These are phyloP conservation scores for Heterotilapia buettikoferi DNA, from an alignment of 2,113 vertebrate genomes.

Conservation along the genomic window DNA sequence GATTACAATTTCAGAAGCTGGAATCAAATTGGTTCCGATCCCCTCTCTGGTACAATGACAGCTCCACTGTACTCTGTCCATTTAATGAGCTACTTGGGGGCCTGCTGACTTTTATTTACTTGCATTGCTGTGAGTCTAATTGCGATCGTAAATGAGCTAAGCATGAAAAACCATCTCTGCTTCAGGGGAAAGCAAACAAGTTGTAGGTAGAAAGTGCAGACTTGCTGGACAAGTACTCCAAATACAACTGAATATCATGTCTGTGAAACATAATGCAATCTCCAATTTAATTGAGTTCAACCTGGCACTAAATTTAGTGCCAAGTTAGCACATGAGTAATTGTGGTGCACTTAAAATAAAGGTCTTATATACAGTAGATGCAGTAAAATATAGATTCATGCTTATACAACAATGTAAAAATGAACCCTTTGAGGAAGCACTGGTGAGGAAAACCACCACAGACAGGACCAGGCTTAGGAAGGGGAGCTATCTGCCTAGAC, in stretches of 20 bases:
- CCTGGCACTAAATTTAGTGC: neutral
- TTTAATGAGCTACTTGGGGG: conserved; percentile 30
- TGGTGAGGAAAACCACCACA: neutral
- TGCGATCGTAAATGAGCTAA: conserved; percentile 18
- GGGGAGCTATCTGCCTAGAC: neutral
- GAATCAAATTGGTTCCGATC: conserved; percentile 13
- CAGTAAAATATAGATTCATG: neutral
- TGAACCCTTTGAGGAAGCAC: neutral
- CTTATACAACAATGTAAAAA: neutral
- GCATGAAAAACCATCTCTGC: neutral
- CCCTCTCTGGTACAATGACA: neutral
- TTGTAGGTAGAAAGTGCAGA: neutral
- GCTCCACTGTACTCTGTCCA: neutral
- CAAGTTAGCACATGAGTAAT: neutral
- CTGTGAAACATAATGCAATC: neutral
- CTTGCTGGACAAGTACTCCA: neutral
- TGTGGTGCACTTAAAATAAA: neutral
- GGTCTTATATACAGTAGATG: neutral
- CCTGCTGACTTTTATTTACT: neutral
- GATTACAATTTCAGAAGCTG: conserved; percentile 10
- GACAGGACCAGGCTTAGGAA: neutral
- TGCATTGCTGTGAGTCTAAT: neutral
- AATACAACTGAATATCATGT: neutral
- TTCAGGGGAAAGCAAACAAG: neutral
- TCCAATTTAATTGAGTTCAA: neutral